Conservation (phyloP, 2,888 invertebrate species). For the Thymelicus acteon region DNA sequence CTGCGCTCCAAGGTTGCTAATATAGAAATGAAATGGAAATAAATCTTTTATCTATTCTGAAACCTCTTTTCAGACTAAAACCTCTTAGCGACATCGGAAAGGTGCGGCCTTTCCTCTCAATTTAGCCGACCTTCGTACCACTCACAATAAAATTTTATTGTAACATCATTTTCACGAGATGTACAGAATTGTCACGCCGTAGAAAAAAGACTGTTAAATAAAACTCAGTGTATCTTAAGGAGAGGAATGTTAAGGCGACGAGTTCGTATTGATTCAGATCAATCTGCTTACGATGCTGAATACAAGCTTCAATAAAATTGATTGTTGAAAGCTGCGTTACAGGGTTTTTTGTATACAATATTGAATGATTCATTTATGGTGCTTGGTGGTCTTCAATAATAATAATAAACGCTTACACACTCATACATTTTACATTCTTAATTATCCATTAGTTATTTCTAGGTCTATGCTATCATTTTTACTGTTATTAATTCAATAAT, state of each 20-base stretch:
- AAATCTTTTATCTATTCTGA: slow-evolving; percentile 8
- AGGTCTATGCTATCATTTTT: no score
- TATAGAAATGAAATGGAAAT: slow-evolving; percentile 10
- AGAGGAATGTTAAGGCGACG: slow-evolving; percentile 1
- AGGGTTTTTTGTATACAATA: no score
- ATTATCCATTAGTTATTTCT: no score
- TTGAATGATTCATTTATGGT: no score
- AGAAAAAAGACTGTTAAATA: slow-evolving; percentile 11
- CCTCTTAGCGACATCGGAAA: slow-evolving; percentile 26
- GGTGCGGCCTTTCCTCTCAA: slow-evolving; percentile 29
- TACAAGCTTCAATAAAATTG: not conserved
- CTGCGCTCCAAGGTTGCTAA: not conserved
- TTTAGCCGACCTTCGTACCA: slow-evolving; percentile 26
- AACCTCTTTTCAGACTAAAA: slow-evolving; percentile 16
- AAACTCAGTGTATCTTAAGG: not conserved
- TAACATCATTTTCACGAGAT: slow-evolving; percentile 24
- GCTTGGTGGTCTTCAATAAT: no score
- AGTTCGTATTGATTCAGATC: not conserved
- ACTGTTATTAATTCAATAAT: no score
- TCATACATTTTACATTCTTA: no score
- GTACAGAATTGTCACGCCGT: slow-evolving; percentile 11
- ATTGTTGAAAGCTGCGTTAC: no score
- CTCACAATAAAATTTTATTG: slow-evolving; percentile 28
- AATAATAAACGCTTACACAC: no score
- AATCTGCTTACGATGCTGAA: not conserved